A percentile compares a stretch with the other conserved stretches of the same genome.
These are phyloP conservation scores for Megalonaias nervosa DNA, from an alignment of 1,140 invertebrate species.

Conservation along the genomic window DNA sequence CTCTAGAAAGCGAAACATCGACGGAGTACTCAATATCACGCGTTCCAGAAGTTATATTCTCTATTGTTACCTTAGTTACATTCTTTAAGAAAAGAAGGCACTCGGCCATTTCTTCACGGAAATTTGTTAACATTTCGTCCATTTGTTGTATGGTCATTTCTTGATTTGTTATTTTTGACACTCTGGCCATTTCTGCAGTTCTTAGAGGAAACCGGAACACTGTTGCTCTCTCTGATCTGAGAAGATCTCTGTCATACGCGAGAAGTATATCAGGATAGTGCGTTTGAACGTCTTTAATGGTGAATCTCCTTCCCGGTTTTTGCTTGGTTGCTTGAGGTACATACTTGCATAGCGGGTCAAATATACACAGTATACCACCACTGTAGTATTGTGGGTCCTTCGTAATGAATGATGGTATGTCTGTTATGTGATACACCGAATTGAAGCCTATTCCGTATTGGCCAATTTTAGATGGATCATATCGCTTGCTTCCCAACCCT, in stretches of 20 bases:
- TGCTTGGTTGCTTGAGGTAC: conserved; percentile 34
- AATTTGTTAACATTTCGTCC: neutral
- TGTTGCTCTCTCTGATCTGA: conserved; percentile 23
- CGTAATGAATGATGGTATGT: conserved; percentile 60
- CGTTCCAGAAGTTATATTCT: too few species aligned
- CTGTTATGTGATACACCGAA: conserved; percentile 65
- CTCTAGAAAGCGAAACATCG: too few species aligned
- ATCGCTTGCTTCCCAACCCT: conserved; percentile 53
- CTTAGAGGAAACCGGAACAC: conserved; percentile 51
- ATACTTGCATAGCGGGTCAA: conserved; percentile 61
- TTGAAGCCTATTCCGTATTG: conserved; percentile 66
- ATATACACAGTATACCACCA: conserved; percentile 49
- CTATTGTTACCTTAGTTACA: too few species aligned
- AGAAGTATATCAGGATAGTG: conserved; percentile 44
- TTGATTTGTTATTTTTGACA: conserved; percentile 39
- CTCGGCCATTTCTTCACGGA: too few species aligned
- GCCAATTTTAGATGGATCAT: conserved; percentile 54
- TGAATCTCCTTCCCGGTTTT: conserved; percentile 49
- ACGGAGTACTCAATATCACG: too few species aligned
- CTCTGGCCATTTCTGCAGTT: conserved; percentile 41
- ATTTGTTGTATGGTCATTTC: conserved; percentile 23
- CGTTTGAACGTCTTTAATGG: conserved; percentile 19
- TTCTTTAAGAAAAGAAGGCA: too few species aligned
- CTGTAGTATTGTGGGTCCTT: conserved; percentile 37
- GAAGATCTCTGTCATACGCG: conserved; percentile 20